A percentile compares a stretch with the other conserved stretches of the same genome.
These are phyloP conservation scores for Ctenopoma multispine DNA, from an alignment of 2,797 vertebrate species.

Conservation along the genomic window DNA sequence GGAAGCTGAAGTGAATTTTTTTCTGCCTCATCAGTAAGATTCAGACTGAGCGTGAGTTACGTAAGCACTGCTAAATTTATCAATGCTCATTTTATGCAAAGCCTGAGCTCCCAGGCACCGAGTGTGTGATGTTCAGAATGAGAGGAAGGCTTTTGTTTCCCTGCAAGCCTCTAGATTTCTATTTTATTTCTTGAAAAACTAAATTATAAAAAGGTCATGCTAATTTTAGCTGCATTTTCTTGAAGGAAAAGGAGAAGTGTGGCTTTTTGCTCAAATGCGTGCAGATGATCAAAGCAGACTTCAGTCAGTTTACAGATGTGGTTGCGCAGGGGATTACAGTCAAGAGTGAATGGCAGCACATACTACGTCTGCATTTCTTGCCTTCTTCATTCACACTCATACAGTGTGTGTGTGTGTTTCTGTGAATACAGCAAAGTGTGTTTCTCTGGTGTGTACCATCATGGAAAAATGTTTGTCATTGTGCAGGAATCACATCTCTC, in stretches of 20 bases:
- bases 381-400: constrained; percentile 39
- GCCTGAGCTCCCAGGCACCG: constrained; percentile 76
- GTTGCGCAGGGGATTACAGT: constrained; percentile 64
- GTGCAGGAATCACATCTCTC: constrained; percentile 50
- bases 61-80: constrained; percentile 86
- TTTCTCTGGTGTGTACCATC: constrained; percentile 55
- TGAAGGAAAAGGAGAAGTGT: constrained; percentile 51
- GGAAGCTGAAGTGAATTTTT: constrained; percentile 68
- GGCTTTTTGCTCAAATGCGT: constrained; percentile 48
- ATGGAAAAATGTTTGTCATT: constrained; percentile 20
- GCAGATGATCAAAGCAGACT: constrained; percentile 65
- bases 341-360: constrained; percentile 57
- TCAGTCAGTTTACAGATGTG: constrained; percentile 64
- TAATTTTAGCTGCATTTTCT: constrained; percentile 77
- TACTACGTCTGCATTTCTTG: constrained; percentile 28
- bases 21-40: constrained; percentile 85
- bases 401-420: neutral
- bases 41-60: constrained; percentile 81
- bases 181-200: constrained; percentile 73
- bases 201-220: constrained; percentile 71
- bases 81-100: constrained; percentile 85
- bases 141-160: constrained; percentile 76
- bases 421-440: constrained; percentile 50
- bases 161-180: constrained; percentile 74
- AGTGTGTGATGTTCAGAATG: constrained; percentile 72